Evolutionary conservation across 2,888 invertebrate genomes (phyloP).

Genomic region (Frankliniella fusca): DNA sequence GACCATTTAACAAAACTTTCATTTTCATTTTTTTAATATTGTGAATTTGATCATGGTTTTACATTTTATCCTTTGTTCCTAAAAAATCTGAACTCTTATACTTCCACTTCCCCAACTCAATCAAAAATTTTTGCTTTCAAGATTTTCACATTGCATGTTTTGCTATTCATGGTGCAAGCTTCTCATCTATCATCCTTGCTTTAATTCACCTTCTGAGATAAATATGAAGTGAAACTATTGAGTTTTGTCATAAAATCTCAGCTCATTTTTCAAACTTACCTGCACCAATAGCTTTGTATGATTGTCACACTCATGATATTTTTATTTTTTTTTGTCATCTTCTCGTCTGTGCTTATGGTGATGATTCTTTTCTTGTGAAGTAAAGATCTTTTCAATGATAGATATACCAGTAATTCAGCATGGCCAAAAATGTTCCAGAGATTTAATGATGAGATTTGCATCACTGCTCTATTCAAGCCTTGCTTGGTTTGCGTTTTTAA

Average conservation of each 20-base stretch:
- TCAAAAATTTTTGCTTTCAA: not conserved
- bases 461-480: too few species aligned
- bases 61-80: not conserved
- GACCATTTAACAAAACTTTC: too few species aligned
- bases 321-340: not conserved
- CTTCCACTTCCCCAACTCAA: too few species aligned
- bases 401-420: not conserved
- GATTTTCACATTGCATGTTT: not conserved
- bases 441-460: too few species aligned
- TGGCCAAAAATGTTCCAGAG: too few species aligned
- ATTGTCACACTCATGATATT: not conserved
- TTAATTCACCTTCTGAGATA: not conserved
- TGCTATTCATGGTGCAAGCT: not conserved
- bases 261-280: too few species aligned
- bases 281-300: not conserved
- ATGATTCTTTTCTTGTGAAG: not conserved
- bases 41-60: too few species aligned
- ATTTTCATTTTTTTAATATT: too few species aligned
- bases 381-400: not conserved
- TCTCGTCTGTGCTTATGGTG: not conserved
- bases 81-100: not conserved
- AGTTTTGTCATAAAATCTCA: too few species aligned
- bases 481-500: too few species aligned
- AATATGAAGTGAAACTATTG: too few species aligned
- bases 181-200: not conserved